Evolutionary conservation across 2,113 vertebrate species (phyloP).

Genomic region (Macroglossus sobrinus): DNA sequence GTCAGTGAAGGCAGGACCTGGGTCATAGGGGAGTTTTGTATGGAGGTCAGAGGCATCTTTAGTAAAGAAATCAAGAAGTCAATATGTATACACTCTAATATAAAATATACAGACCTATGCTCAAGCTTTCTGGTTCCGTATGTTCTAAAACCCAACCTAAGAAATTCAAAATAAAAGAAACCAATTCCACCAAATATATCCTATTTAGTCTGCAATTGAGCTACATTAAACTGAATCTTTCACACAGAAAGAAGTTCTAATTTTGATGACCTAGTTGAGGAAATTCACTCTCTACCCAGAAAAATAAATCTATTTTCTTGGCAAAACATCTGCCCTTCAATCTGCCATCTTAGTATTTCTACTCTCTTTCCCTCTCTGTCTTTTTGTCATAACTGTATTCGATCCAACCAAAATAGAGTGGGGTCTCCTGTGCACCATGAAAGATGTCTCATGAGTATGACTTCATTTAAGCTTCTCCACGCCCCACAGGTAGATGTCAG

Average conservation of each 20-base stretch:
- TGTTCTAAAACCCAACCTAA: not conserved
- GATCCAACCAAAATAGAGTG: not conserved
- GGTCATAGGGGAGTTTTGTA: not conserved
- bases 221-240: not conserved
- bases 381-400: not conserved
- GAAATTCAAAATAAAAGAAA: not conserved
- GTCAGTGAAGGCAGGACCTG: not conserved
- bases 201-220: not conserved
- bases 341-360: not conserved
- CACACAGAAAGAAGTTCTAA: not conserved
- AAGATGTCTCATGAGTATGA: not conserved
- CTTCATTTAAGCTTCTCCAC: not conserved
- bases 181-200: not conserved
- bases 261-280: not conserved
- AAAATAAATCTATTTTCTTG: not conserved
- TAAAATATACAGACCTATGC: not conserved
- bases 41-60: not conserved
- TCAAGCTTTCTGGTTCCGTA: not conserved
- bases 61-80: not conserved
- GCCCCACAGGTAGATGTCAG: not conserved
- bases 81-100: not conserved
- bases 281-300: not conserved
- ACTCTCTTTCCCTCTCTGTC: not conserved
- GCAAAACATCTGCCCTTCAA: not conserved
- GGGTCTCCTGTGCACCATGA: fast-evolving